Base-by-base conservation (phyloP, 2,888 invertebrate genomes). In the Mellilla xanthometata region DNA sequence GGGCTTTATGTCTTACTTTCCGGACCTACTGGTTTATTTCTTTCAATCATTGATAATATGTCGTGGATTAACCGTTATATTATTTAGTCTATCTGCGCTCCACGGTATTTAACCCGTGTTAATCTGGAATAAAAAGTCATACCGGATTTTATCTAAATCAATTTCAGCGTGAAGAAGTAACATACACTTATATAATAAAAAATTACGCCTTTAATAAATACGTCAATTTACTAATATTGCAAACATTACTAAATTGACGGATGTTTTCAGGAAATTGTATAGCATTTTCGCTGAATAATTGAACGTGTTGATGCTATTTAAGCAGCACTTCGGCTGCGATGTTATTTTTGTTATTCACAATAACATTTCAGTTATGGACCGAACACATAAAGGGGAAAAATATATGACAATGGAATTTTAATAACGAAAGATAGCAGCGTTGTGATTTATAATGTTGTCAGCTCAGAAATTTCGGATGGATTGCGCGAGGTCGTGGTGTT, bases 391-490 rank as follows among this genome's bases (percentile, higher is more conserved):
- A 45, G 36, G 54, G 54, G 55, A 54, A 54, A 41, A 51, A 49
- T 52, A 54, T 46, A 48, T 44, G 30, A 28, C 39, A 43, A 46
- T 46, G 45, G 28, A 49, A 45, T 52, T 50, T 52, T 52, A 42
- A 43, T 47, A 36, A 39, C 24, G 24, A 43, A 44, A 49, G 19
- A 39, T 38, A 32, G 32, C 26, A 44, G 22, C 29, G 26, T 45
- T 49, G 30, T 47, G 45, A 49, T 52, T 43, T 45, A 47, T 49
- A 49, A 38, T 47, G 32, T 53, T 53, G 44, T 41, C 52, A 76
- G 76, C 68, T 15, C 68, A 72, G 53, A 71, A 72, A 59, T 79
- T 71, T 54, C 69, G 75, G 32, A 52, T 63, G 60, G 77, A 76
- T 49, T 77, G 76, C 48, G 68, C 76, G 73, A 68, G 69, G 73